Percentiles rank a stretch among this genome's conserved stretches.
phyloP scores from a whole-genome alignment of 2,888 invertebrate genomes.

The Cheilosia impressa region DNA sequence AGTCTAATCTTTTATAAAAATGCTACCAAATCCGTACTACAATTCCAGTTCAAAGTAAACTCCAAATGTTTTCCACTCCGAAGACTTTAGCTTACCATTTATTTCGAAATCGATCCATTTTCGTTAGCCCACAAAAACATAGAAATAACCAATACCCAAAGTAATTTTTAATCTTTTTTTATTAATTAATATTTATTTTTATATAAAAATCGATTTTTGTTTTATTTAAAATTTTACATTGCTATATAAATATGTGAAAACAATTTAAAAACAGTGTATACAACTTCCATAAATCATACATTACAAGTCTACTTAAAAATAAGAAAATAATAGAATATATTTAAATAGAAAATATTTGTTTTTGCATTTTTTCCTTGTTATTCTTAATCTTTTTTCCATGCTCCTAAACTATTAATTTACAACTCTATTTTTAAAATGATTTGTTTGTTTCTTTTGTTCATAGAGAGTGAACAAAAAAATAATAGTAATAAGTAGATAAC shows the following conservation, averaged over 20 bases:
- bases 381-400: conserved; percentile 14
- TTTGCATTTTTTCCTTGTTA: conserved; percentile 27
- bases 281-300: conserved; percentile 43
- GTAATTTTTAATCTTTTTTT: conserved; percentile 35
- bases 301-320: conserved; percentile 48
- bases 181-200: conserved; percentile 64
- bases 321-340: conserved; percentile 41
- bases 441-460: conserved; percentile 10
- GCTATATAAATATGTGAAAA: conserved; percentile 74
- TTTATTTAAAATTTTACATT: conserved; percentile 57
- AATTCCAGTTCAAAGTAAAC: too few species aligned
- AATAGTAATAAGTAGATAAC: conserved; percentile 38
- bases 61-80: too few species aligned
- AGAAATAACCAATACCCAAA: not conserved
- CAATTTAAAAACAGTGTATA: conserved; percentile 72
- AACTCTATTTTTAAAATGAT: conserved; percentile 19
- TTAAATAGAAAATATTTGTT: conserved; percentile 45
- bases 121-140: not conserved
- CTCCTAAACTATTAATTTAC: conserved; percentile 16
- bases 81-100: too few species aligned
- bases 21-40: too few species aligned
- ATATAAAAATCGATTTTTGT: conserved; percentile 65
- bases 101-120: too few species aligned
- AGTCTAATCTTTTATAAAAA: too few species aligned
- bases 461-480: conserved; percentile 3